Conservation (phyloP, 1,140 invertebrate species). For the Leptonema lineaticorne region DNA sequence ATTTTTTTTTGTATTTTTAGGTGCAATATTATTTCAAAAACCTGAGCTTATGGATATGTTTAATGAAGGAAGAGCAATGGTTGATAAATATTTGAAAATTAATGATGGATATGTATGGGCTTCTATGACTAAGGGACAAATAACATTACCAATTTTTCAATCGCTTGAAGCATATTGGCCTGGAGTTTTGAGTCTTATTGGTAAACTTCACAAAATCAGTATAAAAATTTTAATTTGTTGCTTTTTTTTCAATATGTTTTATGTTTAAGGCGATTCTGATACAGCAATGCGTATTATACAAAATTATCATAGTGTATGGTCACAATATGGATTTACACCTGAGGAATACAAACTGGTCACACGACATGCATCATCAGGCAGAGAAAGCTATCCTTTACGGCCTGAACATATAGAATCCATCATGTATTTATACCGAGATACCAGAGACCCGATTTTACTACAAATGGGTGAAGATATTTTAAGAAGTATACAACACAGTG, state of each 20-base stretch:
- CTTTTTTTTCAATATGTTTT: too few relatives aligned
- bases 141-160: constrained; percentile 96
- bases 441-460: constrained; percentile 87
- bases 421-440: constrained; percentile 95
- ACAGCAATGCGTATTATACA: constrained; percentile 90
- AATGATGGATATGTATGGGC: constrained; percentile 98
- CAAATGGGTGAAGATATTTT: constrained; percentile 89
- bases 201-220: too few relatives aligned
- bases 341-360: constrained; percentile 96
- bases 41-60: constrained; percentile 93
- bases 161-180: constrained; percentile 99
- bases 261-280: constrained; percentile 76
- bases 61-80: constrained; percentile 74
- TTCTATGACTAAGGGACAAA: constrained; percentile 91
- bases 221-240: too few relatives aligned
- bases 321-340: constrained; percentile 94
- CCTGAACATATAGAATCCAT: constrained; percentile 96
- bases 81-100: constrained; percentile 87
- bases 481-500: constrained; percentile 84
- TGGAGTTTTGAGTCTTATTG: constrained; percentile 87
- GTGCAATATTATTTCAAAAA: constrained; percentile 74
- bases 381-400: constrained; percentile 92
- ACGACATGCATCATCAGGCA: constrained; percentile 75
- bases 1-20: constrained; percentile 39
- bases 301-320: constrained; percentile 96